Base-by-base conservation (phyloP, 2,797 vertebrate species). In the Alca torda region DNA sequence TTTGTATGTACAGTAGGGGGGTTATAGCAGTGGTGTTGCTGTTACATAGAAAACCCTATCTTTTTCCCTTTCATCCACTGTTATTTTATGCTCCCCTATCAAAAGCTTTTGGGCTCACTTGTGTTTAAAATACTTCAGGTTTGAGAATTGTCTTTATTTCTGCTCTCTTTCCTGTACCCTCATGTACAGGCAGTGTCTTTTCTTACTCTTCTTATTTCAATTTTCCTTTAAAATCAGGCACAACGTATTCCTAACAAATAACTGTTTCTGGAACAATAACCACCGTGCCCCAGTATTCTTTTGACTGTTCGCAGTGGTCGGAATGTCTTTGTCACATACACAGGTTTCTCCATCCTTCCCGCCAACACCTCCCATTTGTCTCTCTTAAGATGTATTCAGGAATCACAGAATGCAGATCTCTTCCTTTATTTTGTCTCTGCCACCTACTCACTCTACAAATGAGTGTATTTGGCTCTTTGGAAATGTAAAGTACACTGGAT, bases 1-100 rank as follows among this genome's bases (percentile, higher is more conserved):
- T 96, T 94, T 89, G 23, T 89, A 53, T 91, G 67, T 95, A 26
- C 91, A 78, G 80, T 93, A 72, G 57, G 46, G 46, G 57, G 54
- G 77, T 74, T 59, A 53, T 59, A 63, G 80, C 77, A 39, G 57
- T 56, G n/a, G 13, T 68, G n/a, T 16, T 87, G 57, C 65, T 94
- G 79, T 80, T 51, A 4, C 57, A 12, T 37, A 26, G 56, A 61
- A 65, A 92, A 35, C 12, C 21, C 6, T 46, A 0, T 45, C 46
- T 67, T 81, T 81, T 92, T 79, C 48, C 67, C 13, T 24, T 95
- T 73, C 25, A 73, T 70, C 24, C 3, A 3, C 39, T 83, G 60
- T 37, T 88, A 19, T 33, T 84, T 95, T 76, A 8, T 63, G 4
- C 16, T 75, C 18, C 37, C 39, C 6, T 37, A 0, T 16, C 19